A percentile compares a stretch with the other conserved stretches of the same genome.
These are phyloP conservation scores for Chrysemys picta DNA, from an alignment of 2,113 vertebrate genomes.

Conservation along the genomic window DNA sequence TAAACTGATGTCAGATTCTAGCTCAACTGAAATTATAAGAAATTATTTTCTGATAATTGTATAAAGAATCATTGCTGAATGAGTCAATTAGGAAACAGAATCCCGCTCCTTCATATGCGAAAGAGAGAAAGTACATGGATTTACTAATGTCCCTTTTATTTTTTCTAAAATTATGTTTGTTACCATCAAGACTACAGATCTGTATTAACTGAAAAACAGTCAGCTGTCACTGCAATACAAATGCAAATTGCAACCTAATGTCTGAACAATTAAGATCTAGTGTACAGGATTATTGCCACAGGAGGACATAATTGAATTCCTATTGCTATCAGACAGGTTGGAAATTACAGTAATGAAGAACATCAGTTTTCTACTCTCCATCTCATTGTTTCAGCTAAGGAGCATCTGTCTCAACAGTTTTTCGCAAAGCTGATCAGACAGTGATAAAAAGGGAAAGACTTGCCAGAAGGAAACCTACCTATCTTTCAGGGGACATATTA, in stretches of 20 bases:
- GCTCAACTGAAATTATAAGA: neutral
- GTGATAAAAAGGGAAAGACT: neutral
- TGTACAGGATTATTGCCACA: slow-evolving; percentile 56
- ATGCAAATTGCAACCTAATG: slow-evolving; percentile 71
- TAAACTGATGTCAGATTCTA: neutral
- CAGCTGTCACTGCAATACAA: slow-evolving; percentile 63
- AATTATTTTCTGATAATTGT: neutral
- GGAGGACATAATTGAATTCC: slow-evolving; percentile 74
- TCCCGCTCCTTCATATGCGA: neutral
- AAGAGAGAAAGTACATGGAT: too few species aligned
- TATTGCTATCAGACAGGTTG: slow-evolving; percentile 72
- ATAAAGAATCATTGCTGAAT: slow-evolving; percentile 1
- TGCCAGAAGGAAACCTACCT: neutral
- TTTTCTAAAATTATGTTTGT: too few species aligned
- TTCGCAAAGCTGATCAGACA: neutral
- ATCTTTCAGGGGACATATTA: neutral
- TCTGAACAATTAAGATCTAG: slow-evolving; percentile 71
- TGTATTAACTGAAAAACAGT: neutral
- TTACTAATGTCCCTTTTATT: neutral
- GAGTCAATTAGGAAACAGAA: neutral
- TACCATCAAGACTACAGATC: too few species aligned
- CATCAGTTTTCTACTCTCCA: slow-evolving; percentile 58
- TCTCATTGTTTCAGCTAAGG: slow-evolving; percentile 57
- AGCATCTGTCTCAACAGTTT: neutral
- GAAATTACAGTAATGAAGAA: slow-evolving; percentile 66